Conservation (phyloP, 2,888 invertebrate genomes). For the Entomobrya proxima region DNA sequence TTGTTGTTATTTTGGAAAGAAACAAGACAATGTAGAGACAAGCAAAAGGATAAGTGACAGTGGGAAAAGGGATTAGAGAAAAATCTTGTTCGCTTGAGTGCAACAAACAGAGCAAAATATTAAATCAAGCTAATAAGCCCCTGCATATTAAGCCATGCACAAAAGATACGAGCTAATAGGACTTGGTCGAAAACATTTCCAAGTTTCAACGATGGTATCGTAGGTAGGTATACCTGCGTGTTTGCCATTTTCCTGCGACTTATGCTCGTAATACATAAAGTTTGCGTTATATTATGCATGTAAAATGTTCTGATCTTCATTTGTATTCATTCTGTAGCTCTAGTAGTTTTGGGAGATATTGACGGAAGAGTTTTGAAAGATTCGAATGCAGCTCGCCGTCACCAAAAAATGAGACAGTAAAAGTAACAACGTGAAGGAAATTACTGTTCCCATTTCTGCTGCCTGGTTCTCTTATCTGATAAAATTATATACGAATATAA, state of each 20-base stretch:
- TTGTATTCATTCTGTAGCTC: slow-evolving; percentile 63
- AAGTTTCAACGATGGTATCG: not conserved
- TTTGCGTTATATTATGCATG: not conserved
- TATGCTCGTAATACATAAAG: not conserved
- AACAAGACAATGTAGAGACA: slow-evolving; percentile 19
- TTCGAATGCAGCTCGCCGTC: slow-evolving; percentile 48
- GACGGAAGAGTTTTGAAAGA: slow-evolving; percentile 28
- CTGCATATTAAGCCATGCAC: not conserved
- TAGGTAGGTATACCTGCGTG: slow-evolving; percentile 1
- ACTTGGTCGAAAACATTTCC: not conserved
- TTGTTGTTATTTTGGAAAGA: not conserved
- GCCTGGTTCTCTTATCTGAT: no score
- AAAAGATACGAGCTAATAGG: no score
- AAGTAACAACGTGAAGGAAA: not conserved
- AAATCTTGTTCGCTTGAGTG: slow-evolving; percentile 35
- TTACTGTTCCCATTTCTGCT: not conserved
- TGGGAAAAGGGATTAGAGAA: slow-evolving; percentile 51
- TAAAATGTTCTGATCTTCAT: not conserved
- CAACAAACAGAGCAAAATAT: not conserved
- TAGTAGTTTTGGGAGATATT: slow-evolving; percentile 59
- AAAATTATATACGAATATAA: no score
- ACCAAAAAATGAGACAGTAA: not conserved
- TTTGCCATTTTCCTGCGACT: not conserved
- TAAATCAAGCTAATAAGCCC: not conserved
- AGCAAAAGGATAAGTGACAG: slow-evolving; percentile 52